Percentiles rank a stretch among this genome's conserved stretches.
Conservation (phyloP, 2,888 invertebrate species). For the Melikaiella ostensackeni region DNA sequence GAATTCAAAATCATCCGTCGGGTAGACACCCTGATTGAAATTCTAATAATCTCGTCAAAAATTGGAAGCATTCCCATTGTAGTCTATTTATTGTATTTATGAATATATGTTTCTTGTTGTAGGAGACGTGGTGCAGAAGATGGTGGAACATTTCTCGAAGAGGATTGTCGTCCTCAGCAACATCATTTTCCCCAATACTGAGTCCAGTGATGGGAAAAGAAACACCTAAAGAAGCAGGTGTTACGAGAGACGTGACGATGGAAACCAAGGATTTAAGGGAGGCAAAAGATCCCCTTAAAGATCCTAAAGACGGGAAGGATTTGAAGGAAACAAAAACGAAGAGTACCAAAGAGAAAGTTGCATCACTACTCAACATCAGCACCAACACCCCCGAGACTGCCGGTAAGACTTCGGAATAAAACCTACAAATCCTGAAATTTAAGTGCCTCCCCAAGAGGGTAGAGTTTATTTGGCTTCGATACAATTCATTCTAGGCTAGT, state of each 20-base stretch:
- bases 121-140: conserved; percentile 84
- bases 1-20: no score
- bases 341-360: conserved; percentile 44
- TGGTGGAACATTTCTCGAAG: conserved; percentile 78
- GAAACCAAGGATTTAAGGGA: conserved; percentile 53
- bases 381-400: conserved; percentile 7
- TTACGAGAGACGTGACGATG: conserved; percentile 42
- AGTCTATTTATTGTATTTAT: no score
- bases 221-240: conserved; percentile 53
- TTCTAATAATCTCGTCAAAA: no score
- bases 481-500: background rate
- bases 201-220: conserved; percentile 68
- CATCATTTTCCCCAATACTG: conserved; percentile 66
- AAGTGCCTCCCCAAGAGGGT: background rate
- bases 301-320: conserved; percentile 27
- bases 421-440: background rate
- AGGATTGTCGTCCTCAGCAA: conserved; percentile 64
- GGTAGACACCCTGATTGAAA: no score
- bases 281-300: conserved; percentile 47
- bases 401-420: conserved; percentile 51
- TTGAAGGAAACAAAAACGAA: conserved; percentile 43
- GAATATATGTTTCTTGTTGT: no score
- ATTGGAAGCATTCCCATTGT: no score
- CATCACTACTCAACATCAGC: conserved; percentile 1
- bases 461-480: background rate